Evolutionary conservation across 1,140 invertebrate species (phyloP).

Genomic region (Leptinotarsa undecemlineata): DNA sequence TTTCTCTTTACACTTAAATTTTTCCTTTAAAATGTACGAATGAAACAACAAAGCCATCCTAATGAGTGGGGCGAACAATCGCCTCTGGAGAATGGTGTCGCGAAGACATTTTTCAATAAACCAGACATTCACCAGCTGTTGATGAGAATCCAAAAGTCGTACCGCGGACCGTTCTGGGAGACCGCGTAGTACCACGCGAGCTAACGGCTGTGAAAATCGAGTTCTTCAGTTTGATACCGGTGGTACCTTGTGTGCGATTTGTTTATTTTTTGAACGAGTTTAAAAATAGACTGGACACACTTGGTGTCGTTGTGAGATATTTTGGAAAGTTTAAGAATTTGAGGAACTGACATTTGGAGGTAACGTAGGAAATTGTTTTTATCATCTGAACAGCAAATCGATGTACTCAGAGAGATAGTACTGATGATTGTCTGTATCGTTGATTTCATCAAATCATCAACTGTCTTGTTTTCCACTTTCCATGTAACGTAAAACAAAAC

Average conservation of each 20-base stretch:
- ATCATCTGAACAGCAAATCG: no score
- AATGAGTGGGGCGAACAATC: not conserved
- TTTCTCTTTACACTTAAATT: no score
- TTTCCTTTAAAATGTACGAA: no score
- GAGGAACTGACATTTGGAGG: not conserved
- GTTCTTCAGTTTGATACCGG: not conserved
- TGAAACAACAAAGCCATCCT: no score
- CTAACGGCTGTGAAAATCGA: not conserved
- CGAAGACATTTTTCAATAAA: constrained; percentile 2
- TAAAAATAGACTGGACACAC: not conserved
- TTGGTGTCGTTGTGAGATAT: not conserved
- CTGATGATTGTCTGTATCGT: no score
- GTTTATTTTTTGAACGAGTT: constrained; percentile 3
- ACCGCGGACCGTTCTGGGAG: not conserved
- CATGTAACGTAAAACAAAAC: no score
- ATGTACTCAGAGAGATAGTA: no score
- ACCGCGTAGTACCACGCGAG: not conserved
- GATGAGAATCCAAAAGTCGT: constrained; percentile 5
- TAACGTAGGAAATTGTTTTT: no score
- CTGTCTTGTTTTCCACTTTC: no score
- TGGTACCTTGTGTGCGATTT: not conserved
- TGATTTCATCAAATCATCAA: no score
- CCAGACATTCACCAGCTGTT: constrained; percentile 20
- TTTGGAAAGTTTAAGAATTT: not conserved
- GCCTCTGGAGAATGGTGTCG: constrained; percentile 18